These are phyloP conservation scores for Ormia ochracea DNA, from an alignment of 2,888 invertebrate genomes.

Conservation along the genomic window DNA sequence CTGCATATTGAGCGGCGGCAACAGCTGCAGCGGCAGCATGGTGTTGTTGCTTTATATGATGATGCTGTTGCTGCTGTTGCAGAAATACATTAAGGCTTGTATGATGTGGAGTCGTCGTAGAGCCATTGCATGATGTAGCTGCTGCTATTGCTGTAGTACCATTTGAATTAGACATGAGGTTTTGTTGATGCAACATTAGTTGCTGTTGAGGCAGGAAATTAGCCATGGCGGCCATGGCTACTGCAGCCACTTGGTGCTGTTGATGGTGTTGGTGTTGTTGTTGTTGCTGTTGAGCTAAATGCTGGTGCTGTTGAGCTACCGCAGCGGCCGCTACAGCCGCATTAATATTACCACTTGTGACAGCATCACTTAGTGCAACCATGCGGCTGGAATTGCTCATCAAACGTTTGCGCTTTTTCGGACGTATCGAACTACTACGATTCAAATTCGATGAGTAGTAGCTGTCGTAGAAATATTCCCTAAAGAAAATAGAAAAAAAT, in stretches of 20 bases:
- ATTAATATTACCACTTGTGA: constrained; percentile 70
- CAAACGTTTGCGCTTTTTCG: constrained; percentile 77
- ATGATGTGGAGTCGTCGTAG: constrained; percentile 66
- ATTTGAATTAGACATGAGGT: constrained; percentile 71
- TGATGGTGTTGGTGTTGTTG: constrained; percentile 69
- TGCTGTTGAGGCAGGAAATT: constrained; percentile 75
- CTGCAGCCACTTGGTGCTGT: constrained; percentile 71
- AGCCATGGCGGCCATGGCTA: constrained; percentile 76
- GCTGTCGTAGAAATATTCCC: constrained; percentile 81
- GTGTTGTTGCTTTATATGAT: constrained; percentile 68
- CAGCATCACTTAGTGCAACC: constrained; percentile 67
- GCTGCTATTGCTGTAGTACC: constrained; percentile 69
- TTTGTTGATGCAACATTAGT: constrained; percentile 73
- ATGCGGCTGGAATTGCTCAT: constrained; percentile 72
- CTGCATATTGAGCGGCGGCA: constrained; percentile 58
- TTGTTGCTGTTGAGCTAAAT: constrained; percentile 69
- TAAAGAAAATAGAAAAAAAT: constrained; percentile 63
- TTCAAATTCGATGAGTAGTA: constrained; percentile 76
- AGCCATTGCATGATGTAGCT: constrained; percentile 64
- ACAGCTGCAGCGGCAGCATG: constrained; percentile 61
- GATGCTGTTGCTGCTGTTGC: constrained; percentile 71
- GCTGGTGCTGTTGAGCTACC: constrained; percentile 70
- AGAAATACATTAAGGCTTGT: constrained; percentile 68
- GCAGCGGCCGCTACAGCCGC: constrained; percentile 70
- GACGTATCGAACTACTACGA: constrained; percentile 73